Base-by-base conservation (phyloP, 2,888 invertebrate species). In the Harmothoe impar region DNA sequence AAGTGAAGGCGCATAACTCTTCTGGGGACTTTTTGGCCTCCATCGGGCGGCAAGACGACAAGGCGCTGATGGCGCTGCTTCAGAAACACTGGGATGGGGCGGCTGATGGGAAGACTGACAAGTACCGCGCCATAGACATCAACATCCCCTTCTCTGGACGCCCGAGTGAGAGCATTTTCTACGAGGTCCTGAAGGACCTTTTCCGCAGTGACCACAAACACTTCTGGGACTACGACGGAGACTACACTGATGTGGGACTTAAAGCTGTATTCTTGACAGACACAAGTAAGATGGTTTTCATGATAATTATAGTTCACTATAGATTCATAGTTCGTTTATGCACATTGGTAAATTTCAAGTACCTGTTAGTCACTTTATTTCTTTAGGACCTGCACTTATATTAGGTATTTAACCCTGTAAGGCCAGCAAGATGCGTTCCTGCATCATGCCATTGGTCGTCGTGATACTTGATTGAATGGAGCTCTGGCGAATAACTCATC, bases 141-240 rank as follows among this genome's bases (percentile, higher is more conserved):
- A 54, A 52, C 86, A 86, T 86, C 25, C 86, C 86, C 5, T 54
- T 86, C 56, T 86, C 86, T n/a, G 81, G 81, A 12, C 81, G 81
- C 12, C 86, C 86, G 3, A 86, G 86, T 86, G 86, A 86, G 52
- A 86, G 56, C 86, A n/a, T 54, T 29, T 17, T 86, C 20, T 23
- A 3, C 23, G 17, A 7, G 3, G 10, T 86, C 12, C 17, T 86
- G 17, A 25, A 29, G 31, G 89, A 89, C 78, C 25, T 89, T 3
- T 78, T 89, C 77, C 89, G 89, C n/a, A 77, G 72, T 25, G 89
- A 89, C 77, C 89, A 89, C 29, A 43, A 52, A 15, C 43, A 78
- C 78, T 90, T 90, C 85, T 90, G 90, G 90, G 31, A 84, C 25
- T 81, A 90, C n/a, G 33, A 31, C 5, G 84, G 90, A 20, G 29